Evolutionary conservation across 2,888 invertebrate species (phyloP).

Genomic region (Synanthedon formicaeformis): DNA sequence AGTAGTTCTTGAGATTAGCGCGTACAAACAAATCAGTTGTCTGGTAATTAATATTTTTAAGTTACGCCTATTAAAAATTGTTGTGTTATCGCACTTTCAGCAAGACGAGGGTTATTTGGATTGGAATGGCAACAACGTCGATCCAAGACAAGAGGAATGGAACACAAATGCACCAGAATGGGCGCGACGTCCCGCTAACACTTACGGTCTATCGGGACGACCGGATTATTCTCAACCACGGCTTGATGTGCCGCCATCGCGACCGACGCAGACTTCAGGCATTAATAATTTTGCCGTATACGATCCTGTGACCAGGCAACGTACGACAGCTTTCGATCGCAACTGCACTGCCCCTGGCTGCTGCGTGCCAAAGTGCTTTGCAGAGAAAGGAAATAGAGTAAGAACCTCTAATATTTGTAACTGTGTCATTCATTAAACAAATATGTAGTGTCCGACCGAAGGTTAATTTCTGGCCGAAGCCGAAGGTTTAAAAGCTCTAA

Average conservation of each 20-base stretch:
- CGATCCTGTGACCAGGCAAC: conserved; percentile 52
- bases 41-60: too few relatives aligned
- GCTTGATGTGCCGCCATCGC: conserved; percentile 25
- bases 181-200: conserved; percentile 4
- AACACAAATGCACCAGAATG: background rate
- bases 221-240: conserved; percentile 9
- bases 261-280: conserved; percentile 15
- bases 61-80: too few relatives aligned
- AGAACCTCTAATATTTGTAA: conserved; percentile 17
- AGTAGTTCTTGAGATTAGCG: too few relatives aligned
- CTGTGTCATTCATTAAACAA: background rate
- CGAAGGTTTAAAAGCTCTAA: too few relatives aligned
- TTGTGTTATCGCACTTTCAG: conserved; percentile 9
- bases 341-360: conserved; percentile 77
- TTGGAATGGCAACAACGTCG: conserved; percentile 19
- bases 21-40: too few relatives aligned
- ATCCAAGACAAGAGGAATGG: conserved; percentile 11
- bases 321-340: conserved; percentile 43
- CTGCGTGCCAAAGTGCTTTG: conserved; percentile 88
- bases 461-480: too few relatives aligned
- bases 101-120: conserved; percentile 22
- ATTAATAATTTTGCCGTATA: conserved; percentile 40
- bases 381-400: conserved; percentile 87
- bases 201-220: conserved; percentile 20
- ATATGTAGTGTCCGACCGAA: too few relatives aligned